Conservation (phyloP, 1,140 invertebrate genomes). For the Idris sp. region DNA sequence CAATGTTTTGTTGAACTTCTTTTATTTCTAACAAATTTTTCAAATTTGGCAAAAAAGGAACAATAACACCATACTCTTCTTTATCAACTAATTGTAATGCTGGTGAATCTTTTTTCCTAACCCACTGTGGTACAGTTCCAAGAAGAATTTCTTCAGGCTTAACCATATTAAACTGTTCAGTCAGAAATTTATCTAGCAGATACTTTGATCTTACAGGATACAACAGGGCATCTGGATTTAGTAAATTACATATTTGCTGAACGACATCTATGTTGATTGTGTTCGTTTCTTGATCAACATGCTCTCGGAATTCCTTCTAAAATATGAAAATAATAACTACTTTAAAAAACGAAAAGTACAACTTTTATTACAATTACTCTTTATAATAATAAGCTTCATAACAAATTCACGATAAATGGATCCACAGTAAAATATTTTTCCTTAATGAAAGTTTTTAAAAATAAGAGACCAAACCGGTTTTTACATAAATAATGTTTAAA, state of each 20-base stretch:
- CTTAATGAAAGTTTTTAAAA: not conserved
- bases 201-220: not conserved
- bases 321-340: not conserved
- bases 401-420: no score
- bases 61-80: not conserved
- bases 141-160: not conserved
- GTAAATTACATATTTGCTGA: not conserved
- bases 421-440: no score
- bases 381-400: no score
- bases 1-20: not conserved
- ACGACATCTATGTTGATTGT: not conserved
- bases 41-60: not conserved
- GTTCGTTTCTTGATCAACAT: not conserved
- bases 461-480: no score
- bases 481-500: no score
- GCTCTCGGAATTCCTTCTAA: not conserved
- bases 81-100: not conserved
- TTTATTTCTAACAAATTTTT: not conserved
- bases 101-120: not conserved
- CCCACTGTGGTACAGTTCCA: not conserved
- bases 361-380: no score
- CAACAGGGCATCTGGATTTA: not conserved
- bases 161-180: not conserved
- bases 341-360: no score
- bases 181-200: not conserved